Evolutionary conservation across 2,888 invertebrate species (phyloP), one percentile per base, ranked within the genome.

Genomic region (Ypsolopha scabrella): DNA sequence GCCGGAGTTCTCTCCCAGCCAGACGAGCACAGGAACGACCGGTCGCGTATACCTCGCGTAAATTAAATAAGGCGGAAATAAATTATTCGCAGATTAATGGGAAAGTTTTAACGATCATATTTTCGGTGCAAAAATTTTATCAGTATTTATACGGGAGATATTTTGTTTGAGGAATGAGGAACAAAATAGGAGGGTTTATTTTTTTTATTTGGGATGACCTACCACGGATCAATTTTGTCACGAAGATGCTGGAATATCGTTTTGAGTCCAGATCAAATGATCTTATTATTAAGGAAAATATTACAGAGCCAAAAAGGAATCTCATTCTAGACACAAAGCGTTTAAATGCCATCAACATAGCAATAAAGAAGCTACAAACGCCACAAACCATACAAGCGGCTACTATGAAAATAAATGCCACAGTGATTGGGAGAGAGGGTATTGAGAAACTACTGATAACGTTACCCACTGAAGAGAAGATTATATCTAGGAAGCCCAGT

Each of bases 261-360:
- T 99, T 99, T 79, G 99, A 99, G 80, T 96, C 96, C 37, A 91
- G 97, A 67, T 95, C 96, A 58, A 98, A 97, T 86, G 99, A 99
- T 87, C 88, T 97, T 91, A 96, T 83, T 65, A 93, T 94, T 58
- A 98, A 98, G 95, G 53, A 53, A 47, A 86, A 85, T 67, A 58
- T 85, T 60, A 75, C 78, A 73, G 86, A 86, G 65, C 86, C 85
- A 68, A 86, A 86, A 69, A 75, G 77, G 62, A 82, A 82, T 62
- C 60, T 98, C 52, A 98, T 99, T 41, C 86, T 99, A 77, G 97
- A 98, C 76, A 94, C 97, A 46, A 99, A 99, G 75, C 90, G 99
- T 58, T 99, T 99, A 7, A 99, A 99, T 77, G 98, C 98, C 43
- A 99, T 99, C 63, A 99, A 99, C 75, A 99, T 99, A 64, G 98